phyloP scores from a whole-genome alignment of 2,113 vertebrate species.

The Genyomyrus donnyi region DNA sequence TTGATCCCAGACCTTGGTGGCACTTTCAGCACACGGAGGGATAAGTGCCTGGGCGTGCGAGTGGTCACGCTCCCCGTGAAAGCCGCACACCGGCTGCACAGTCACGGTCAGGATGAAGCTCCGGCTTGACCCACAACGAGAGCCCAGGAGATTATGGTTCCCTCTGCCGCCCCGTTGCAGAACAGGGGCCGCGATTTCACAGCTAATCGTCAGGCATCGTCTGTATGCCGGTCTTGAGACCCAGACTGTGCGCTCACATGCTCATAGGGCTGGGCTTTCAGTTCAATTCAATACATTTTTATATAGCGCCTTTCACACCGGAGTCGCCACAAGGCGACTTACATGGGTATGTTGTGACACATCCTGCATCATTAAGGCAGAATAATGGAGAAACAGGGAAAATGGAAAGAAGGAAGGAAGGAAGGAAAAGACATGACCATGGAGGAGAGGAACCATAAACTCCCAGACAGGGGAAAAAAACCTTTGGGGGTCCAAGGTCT shows the following conservation, averaged over 20 bases:
- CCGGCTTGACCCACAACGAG: not conserved
- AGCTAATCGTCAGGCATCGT: not conserved
- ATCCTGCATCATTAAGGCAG: not conserved
- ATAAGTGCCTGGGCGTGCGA: not conserved
- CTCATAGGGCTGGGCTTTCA: not conserved
- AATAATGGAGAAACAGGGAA: not conserved
- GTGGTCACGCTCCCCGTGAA: not conserved
- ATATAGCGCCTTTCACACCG: not conserved
- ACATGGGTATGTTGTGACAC: not conserved
- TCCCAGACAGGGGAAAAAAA: not conserved
- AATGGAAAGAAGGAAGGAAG: not conserved
- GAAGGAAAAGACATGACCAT: not conserved
- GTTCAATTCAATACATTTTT: not conserved
- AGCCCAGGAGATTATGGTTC: not conserved
- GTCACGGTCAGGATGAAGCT: not conserved
- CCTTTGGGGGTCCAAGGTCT: not conserved
- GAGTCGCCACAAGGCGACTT: not conserved
- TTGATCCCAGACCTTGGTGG: not conserved
- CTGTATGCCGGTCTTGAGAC: no score
- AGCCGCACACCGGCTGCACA: not conserved
- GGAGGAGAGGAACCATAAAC: not conserved
- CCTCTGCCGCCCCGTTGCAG: not conserved
- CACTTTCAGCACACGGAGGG: not conserved
- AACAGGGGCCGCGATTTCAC: not conserved
- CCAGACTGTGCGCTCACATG: not conserved